phyloP scores from a whole-genome alignment of 2,888 invertebrate genomes.

The Stenichneumon culpator region DNA sequence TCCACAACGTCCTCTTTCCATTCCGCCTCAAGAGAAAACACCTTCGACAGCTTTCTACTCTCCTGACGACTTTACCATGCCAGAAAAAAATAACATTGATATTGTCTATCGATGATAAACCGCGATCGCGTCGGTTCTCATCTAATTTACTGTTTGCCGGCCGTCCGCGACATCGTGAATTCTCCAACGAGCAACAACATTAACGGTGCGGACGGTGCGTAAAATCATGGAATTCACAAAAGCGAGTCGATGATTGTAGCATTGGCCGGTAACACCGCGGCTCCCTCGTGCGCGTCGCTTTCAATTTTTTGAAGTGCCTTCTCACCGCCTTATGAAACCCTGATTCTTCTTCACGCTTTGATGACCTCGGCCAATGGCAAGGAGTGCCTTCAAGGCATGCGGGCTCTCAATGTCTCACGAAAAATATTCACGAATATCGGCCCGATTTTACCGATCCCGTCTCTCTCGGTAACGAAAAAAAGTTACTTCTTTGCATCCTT shows the following conservation, averaged over 20 bases:
- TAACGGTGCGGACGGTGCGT: background rate
- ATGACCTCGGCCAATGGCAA: constrained; percentile 74
- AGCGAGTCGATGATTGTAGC: background rate
- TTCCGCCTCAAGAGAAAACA: constrained; percentile 3
- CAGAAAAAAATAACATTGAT: constrained; percentile 57
- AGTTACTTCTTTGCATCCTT: constrained; percentile 35
- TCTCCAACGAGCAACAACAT: background rate
- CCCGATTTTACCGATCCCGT: background rate
- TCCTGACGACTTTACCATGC: constrained; percentile 64
- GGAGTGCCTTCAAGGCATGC: constrained; percentile 34
- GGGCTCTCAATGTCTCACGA: constrained; percentile 5
- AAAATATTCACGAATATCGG: background rate
- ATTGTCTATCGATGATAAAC: constrained; percentile 26
- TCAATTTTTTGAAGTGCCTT: constrained; percentile 62
- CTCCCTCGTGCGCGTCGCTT: constrained; percentile 22
- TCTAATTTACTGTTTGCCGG: background rate
- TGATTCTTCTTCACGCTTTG: constrained; percentile 73
- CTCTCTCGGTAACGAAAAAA: constrained; percentile 28
- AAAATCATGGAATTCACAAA: background rate
- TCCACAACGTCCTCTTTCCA: background rate
- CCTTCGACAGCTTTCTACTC: constrained; percentile 50
- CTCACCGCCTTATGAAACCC: constrained; percentile 69
- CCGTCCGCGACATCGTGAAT: no score
- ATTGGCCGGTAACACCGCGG: background rate
- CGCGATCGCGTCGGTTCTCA: constrained; percentile 5